These are phyloP conservation scores for Bemisia tabaci DNA, from an alignment of 1,140 invertebrate species.

Conservation along the genomic window DNA sequence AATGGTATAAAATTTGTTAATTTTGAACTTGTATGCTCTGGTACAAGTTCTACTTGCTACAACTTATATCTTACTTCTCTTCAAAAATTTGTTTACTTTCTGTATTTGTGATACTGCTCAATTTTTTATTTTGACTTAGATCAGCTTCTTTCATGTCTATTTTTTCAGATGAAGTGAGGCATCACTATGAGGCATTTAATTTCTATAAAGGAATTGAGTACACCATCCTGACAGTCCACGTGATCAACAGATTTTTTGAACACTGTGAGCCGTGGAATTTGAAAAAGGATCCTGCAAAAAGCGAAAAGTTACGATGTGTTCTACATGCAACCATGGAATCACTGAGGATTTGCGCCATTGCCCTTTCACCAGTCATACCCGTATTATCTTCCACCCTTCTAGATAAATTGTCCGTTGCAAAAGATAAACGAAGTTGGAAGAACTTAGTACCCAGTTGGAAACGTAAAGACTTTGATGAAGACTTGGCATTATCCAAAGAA, in stretches of 20 bases:
- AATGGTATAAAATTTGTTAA: no score
- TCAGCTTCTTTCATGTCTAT: no score
- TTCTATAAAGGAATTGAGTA: constrained; percentile 73
- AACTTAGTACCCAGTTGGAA: constrained; percentile 28
- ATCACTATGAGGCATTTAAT: constrained; percentile 59
- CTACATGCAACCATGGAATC: constrained; percentile 74
- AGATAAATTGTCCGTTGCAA: constrained; percentile 45
- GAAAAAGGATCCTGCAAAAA: constrained; percentile 36
- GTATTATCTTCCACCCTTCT: constrained; percentile 46
- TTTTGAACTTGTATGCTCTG: no score
- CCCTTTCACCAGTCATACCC: constrained; percentile 76
- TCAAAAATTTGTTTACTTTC: no score
- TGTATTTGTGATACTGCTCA: no score
- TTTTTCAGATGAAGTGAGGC: constrained; percentile 32
- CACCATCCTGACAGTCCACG: constrained; percentile 55
- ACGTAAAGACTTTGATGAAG: constrained; percentile 6
- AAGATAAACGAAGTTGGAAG: constrained; percentile 37
- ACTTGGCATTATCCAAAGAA: constrained; percentile 13
- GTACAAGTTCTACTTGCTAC: no score
- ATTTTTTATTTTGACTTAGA: no score
- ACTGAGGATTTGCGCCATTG: constrained; percentile 52
- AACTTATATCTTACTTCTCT: no score
- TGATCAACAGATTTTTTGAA: constrained; percentile 76
- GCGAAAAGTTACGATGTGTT: constrained; percentile 49
- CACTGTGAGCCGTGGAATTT: constrained; percentile 76